phyloP scores from a whole-genome alignment of 53 echinoderm and acorn worm genomes.

The Pentamera pediparva region DNA sequence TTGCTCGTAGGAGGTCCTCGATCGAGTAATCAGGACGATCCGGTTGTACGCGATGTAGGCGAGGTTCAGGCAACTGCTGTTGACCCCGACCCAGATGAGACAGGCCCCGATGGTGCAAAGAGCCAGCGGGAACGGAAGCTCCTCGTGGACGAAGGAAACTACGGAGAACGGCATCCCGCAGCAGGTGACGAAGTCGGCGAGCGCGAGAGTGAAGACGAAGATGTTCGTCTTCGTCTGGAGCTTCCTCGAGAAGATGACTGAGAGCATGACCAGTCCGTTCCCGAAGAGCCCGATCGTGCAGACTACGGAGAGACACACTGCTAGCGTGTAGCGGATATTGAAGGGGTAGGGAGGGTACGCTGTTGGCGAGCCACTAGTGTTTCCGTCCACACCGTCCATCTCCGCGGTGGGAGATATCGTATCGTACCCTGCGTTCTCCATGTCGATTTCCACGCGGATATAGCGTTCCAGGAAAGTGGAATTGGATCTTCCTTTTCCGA shows the following conservation, averaged over 20 bases:
- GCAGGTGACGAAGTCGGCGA: slow-evolving; percentile 24
- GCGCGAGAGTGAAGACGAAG: slow-evolving; percentile 21
- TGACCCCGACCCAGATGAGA: slow-evolving; percentile 15
- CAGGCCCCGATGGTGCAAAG: slow-evolving; percentile 8
- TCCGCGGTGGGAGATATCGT: neutral
- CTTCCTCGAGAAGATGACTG: slow-evolving; percentile 11
- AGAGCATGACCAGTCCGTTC: slow-evolving; percentile 19
- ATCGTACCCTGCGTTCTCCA: neutral
- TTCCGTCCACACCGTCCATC: too few relatives aligned
- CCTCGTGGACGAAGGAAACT: neutral
- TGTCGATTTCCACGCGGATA: neutral
- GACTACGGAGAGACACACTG: neutral
- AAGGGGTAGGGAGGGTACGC: slow-evolving; percentile 10
- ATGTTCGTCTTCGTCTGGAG: slow-evolving; percentile 26
- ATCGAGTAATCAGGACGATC: slow-evolving; percentile 14
- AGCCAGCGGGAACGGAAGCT: neutral
- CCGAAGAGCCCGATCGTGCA: slow-evolving; percentile 8
- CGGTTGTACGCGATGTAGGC: slow-evolving; percentile 16
- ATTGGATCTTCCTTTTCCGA: neutral
- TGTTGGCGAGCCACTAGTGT: too few relatives aligned
- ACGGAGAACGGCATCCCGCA: slow-evolving; percentile 8
- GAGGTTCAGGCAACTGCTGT: slow-evolving; percentile 4
- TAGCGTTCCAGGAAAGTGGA: neutral
- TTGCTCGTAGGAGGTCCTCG: neutral
- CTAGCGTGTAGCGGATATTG: neutral